Evolutionary conservation across 2,797 vertebrate species (phyloP).

Genomic region (Schizopygopsis malacanthus): DNA sequence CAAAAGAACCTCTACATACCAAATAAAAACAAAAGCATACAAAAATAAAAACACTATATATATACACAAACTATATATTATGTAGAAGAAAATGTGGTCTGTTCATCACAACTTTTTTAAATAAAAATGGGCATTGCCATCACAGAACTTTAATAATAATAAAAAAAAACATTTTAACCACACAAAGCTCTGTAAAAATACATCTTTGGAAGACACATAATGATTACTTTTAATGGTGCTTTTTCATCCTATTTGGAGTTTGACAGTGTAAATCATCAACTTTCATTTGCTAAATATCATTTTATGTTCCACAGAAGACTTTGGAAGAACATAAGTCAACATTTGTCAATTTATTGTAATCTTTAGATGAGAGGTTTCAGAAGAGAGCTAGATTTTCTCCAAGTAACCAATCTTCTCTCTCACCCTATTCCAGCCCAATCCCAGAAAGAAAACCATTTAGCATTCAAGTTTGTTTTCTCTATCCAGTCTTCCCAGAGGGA

Average conservation of each 20-base stretch:
- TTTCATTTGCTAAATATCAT: neutral
- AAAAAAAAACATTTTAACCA: neutral
- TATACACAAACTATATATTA: neutral
- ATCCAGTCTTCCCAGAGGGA: conserved; percentile 47
- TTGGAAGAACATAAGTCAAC: neutral
- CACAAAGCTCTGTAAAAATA: neutral
- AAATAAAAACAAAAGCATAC: neutral
- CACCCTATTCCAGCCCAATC: conserved; percentile 37
- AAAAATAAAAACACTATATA: neutral
- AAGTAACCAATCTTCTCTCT: conserved; percentile 44
- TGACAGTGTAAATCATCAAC: neutral
- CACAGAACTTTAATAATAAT: neutral
- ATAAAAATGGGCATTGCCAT: neutral
- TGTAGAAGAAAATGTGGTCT: no score
- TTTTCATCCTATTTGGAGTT: neutral
- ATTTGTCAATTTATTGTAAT: neutral
- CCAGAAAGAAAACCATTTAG: conserved; percentile 54
- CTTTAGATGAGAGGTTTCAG: neutral
- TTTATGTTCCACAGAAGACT: neutral
- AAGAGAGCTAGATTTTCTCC: conserved; percentile 2
- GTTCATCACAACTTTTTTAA: neutral
- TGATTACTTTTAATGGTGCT: neutral
- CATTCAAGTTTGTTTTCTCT: conserved; percentile 67
- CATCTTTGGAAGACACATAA: neutral
- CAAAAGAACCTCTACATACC: neutral